These are phyloP conservation scores for Epinotia nisella DNA, from an alignment of 2,888 invertebrate species.

Conservation along the genomic window DNA sequence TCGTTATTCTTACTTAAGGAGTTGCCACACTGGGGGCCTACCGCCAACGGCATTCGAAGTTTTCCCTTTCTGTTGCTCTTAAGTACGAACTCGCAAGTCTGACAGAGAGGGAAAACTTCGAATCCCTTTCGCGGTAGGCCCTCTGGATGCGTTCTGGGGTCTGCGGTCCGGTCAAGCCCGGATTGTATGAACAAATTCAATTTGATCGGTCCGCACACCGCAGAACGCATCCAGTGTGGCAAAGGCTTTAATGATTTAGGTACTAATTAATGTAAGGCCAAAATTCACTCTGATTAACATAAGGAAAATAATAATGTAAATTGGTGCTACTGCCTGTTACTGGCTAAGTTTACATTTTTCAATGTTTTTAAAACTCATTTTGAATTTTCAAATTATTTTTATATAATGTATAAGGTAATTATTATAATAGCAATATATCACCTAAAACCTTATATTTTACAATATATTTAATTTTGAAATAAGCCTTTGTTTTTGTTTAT, in stretches of 20 bases:
- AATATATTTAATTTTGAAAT: conserved; percentile 25
- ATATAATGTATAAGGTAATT: conserved; percentile 21
- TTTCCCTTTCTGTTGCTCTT: no score
- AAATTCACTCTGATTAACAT: conserved; percentile 19
- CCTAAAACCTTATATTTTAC: conserved; percentile 25
- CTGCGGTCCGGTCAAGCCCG: no score
- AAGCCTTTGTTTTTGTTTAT: conserved; percentile 12
- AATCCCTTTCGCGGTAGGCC: no score
- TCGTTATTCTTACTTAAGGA: conserved; percentile 33
- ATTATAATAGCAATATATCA: conserved; percentile 23
- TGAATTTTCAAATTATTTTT: conserved; percentile 38
- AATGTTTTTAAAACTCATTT: conserved; percentile 18
- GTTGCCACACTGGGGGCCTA: no score
- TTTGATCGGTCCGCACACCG: no score
- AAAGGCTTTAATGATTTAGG: conserved; percentile 32
- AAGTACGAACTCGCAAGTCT: no score
- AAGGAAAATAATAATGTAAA: conserved; percentile 52
- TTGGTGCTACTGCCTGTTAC: conserved; percentile 59
- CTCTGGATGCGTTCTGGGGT: no score
- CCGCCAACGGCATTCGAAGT: no score
- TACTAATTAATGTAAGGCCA: conserved; percentile 31
- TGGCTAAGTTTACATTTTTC: conserved; percentile 24
- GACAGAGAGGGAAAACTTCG: no score
- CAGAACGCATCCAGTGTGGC: no score
- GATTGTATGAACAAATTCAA: no score